Evolutionary conservation across 2,888 invertebrate species (phyloP), one percentile per base, ranked within the genome.

Genomic region (Spilarctia lutea): DNA sequence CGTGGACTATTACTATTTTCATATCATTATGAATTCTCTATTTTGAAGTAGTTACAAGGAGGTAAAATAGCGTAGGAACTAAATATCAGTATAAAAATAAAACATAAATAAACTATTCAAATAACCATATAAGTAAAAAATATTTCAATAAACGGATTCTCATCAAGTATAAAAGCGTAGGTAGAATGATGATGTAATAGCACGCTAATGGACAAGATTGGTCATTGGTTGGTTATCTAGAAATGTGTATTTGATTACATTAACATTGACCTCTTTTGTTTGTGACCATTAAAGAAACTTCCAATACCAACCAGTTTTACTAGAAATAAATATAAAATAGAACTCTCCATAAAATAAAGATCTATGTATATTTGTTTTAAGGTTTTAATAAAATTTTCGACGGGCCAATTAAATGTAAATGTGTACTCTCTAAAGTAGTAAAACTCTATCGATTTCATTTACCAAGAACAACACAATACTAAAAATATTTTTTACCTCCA

Each of bases 171-270:
- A 60, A 6, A 60, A 16, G 60, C 16, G 60, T 60, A 60, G 27
- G 60, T 60, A 60, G 60, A 16, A 6, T 4, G 60, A 60, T 60
- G 60, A 60, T 60, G 60, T 27, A 60, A 60, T 60, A 27, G 6
- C 60, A 60, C 60, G 27, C 60, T 60, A 27, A 27, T 60, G 27
- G 27, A 3, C 27, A 27, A 27, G 27, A 60, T 60, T 27, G 60
- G 16, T 27, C 27, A 60, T 0, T 16, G 27, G 11, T 11, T 13
- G 24, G 60, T 60, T 13, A 60, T 27, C 60, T 60, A 60, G 13
- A 60, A 60, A 60, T 60, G 13, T 56, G n/a, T 56, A 56, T 27
- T 16, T 60, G 60, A 60, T 60, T 60, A 60, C 60, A 60, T 60
- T 60, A 60, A 27, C 27, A n/a, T 56, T 56, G 56, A 60, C 60